A percentile compares a stretch with the other conserved stretches of the same genome.
These are phyloP conservation scores for Cataglyphis hispanica DNA, from an alignment of 1,140 invertebrate species.

Conservation along the genomic window DNA sequence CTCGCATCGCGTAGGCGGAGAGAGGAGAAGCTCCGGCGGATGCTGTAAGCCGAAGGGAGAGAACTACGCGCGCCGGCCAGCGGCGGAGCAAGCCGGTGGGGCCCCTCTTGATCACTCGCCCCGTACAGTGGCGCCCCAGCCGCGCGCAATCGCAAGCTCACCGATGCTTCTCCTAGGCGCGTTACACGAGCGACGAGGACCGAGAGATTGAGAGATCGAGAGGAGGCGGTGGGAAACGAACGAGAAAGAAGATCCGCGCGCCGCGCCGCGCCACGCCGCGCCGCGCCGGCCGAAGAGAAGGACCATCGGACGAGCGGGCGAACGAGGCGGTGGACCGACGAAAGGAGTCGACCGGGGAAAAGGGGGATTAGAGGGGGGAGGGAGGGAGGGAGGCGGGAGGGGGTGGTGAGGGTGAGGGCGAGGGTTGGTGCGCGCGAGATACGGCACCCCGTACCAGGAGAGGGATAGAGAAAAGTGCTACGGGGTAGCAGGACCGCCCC, in stretches of 20 bases:
- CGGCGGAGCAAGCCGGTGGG: conserved; percentile 74
- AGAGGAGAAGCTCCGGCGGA: conserved; percentile 81
- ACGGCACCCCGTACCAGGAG: conserved; percentile 55
- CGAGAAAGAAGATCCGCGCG: conserved; percentile 50
- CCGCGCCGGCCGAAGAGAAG: conserved; percentile 42
- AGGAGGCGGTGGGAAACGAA: conserved; percentile 48
- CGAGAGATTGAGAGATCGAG: conserved; percentile 39
- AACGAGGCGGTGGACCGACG: conserved; percentile 39
- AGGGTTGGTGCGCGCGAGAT: conserved; percentile 61
- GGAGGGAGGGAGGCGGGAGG: background rate
- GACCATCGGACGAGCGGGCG: conserved; percentile 33
- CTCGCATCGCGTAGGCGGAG: conserved; percentile 84
- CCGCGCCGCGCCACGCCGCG: conserved; percentile 1
- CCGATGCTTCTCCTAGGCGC: conserved; percentile 50
- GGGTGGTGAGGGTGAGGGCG: conserved; percentile 32
- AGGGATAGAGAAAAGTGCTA: conserved; percentile 65
- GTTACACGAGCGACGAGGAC: conserved; percentile 20
- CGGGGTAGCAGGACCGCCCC: conserved; percentile 63
- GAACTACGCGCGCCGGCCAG: conserved; percentile 72
- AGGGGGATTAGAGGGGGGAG: conserved; percentile 31
- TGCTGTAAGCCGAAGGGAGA: conserved; percentile 84
- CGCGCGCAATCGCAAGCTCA: conserved; percentile 78
- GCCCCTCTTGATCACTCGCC: conserved; percentile 78
- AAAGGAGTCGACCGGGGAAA: conserved; percentile 22
- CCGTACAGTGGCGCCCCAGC: conserved; percentile 85